phyloP scores from a whole-genome alignment of 2,888 invertebrate genomes.

The Herminia tarsipennalis region DNA sequence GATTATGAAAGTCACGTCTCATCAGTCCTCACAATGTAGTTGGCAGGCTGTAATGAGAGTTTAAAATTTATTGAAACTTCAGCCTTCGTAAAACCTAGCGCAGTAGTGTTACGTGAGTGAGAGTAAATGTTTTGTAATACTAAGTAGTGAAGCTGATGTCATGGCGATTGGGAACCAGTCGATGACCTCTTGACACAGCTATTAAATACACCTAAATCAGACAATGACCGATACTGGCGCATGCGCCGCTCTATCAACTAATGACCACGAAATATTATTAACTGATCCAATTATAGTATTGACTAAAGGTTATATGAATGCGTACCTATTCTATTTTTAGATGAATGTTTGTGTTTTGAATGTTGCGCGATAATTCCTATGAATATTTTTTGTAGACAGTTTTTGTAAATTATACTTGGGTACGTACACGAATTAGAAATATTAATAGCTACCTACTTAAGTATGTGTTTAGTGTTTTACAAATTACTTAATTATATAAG shows the following conservation, averaged over 20 bases:
- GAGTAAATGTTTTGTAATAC: conserved; percentile 80
- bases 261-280: conserved; percentile 24
- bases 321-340: conserved; percentile 28
- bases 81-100: conserved; percentile 49
- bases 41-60: conserved; percentile 55
- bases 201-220: conserved; percentile 59
- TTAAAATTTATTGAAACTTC: conserved; percentile 61
- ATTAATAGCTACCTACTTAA: too few relatives aligned
- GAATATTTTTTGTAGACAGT: neutral
- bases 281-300: conserved; percentile 27
- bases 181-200: conserved; percentile 80
- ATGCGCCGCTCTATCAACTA: conserved; percentile 16
- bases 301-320: conserved; percentile 29
- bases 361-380: conserved; percentile 16
- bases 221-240: conserved; percentile 51
- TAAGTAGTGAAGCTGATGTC: conserved; percentile 76
- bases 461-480: too few relatives aligned
- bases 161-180: conserved; percentile 77
- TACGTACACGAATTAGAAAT: too few relatives aligned
- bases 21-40: conserved; percentile 49
- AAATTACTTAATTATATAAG: conserved; percentile 30
- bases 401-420: neutral
- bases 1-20: conserved; percentile 52
- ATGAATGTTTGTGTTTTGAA: conserved; percentile 27
- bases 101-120: conserved; percentile 71